Conservation (phyloP, 2,888 invertebrate genomes). For the Griposia aprilina region DNA sequence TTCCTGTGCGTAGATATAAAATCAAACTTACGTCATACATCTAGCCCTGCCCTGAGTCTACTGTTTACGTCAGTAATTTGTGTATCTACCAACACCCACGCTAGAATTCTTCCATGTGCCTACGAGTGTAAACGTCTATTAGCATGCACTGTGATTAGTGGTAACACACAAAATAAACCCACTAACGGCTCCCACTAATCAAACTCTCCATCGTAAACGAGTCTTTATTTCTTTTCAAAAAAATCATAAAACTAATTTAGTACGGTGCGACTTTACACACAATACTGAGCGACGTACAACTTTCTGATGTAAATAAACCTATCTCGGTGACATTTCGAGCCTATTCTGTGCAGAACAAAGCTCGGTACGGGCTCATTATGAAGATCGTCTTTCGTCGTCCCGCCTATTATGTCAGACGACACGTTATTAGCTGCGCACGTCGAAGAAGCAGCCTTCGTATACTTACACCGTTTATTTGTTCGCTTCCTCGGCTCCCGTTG, state of each 20-base stretch:
- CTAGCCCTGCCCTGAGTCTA: slow-evolving; percentile 26
- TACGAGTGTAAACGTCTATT: slow-evolving; percentile 40
- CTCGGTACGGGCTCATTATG: slow-evolving; percentile 69
- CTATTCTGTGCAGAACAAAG: slow-evolving; percentile 66
- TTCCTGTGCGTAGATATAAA: slow-evolving; percentile 46
- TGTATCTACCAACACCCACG: slow-evolving; percentile 26
- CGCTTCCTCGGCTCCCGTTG: slow-evolving; percentile 59
- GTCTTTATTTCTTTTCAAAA: slow-evolving; percentile 59
- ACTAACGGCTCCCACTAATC: slow-evolving; percentile 32
- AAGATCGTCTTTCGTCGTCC: slow-evolving; percentile 66
- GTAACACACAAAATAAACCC: slow-evolving; percentile 32
- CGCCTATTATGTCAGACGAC: slow-evolving; percentile 67
- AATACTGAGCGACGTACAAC: slow-evolving; percentile 64
- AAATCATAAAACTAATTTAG: slow-evolving; percentile 63
- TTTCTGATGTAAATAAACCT: slow-evolving; percentile 71
- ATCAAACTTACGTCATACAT: slow-evolving; percentile 40
- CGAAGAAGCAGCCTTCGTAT: slow-evolving; percentile 60
- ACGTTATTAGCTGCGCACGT: slow-evolving; percentile 71
- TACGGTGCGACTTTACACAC: slow-evolving; percentile 65
- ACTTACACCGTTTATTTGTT: slow-evolving; percentile 71
- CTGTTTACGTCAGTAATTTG: slow-evolving; percentile 43
- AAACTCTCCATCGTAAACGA: slow-evolving; percentile 30
- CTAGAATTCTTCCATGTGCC: slow-evolving; percentile 34
- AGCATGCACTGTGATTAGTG: slow-evolving; percentile 32
- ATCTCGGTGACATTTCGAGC: slow-evolving; percentile 67